Base-by-base conservation (phyloP, 2,113 vertebrate species). In the Triplophysa rosa region DNA sequence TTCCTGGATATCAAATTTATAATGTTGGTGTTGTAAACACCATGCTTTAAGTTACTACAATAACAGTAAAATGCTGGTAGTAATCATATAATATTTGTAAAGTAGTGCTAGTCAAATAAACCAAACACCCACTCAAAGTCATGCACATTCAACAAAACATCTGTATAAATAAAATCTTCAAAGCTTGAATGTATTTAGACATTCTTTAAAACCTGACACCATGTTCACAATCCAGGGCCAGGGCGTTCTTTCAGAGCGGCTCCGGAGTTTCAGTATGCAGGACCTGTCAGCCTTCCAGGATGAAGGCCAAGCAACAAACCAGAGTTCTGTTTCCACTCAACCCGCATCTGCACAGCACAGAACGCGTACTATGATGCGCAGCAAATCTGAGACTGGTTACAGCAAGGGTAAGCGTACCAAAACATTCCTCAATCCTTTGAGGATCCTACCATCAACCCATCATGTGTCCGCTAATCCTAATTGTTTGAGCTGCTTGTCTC, bases 221-320 rank as follows among this genome's bases (percentile, higher is more conserved):
- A 2, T 47, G 33, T 40, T 33, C 24, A 24, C 42, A 2, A 45
- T 40, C 45, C 63, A 99, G 98, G 92, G 98, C 23, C 98, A 99
- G 88, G 98, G 97, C 14, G 98, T 98, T 62, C 92, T 99, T 71
- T 98, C 97, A 0, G 98, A 99, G 87, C 91, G 96, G 29, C 94
- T 99, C 58, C 92, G 98, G 83, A 99, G 98, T 86, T 99, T 99
- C 88, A 99, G 98, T 92, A 98, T 99, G 98, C 98, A 99, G 87
- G 98, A 99, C 66, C 93, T 99, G 70, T 95, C 95, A 0, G 93
- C 93, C 0, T 96, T 95, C 73, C 92, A 97, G 49, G 93, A 93
- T 5, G 97, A 99, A 9, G 86, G 89, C 3, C 77, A 82, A 81
- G 87, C 86, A 69, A 82, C 87, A 2, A 85, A 89, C 77, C 19